These are phyloP conservation scores for Listronotus bonariensis DNA, from an alignment of 1,140 invertebrate species.

Conservation along the genomic window DNA sequence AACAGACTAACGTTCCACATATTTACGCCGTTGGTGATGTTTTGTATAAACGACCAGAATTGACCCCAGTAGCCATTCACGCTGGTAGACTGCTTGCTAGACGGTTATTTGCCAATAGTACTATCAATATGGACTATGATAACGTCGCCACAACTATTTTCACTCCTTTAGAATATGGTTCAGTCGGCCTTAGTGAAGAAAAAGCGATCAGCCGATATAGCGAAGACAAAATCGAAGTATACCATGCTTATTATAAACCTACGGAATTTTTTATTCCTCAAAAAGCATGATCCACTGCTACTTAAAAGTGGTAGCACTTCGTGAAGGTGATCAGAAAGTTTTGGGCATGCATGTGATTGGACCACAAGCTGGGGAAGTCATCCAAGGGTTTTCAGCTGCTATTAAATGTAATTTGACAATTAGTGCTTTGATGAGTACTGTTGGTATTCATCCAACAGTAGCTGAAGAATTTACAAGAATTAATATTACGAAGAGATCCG, in stretches of 20 bases:
- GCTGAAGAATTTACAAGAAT: slow-evolving; percentile 88
- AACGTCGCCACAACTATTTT: slow-evolving; percentile 97
- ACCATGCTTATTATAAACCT: slow-evolving; percentile 92
- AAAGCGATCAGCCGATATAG: slow-evolving; percentile 69
- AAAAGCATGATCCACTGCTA: slow-evolving; percentile 77
- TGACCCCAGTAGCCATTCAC: slow-evolving; percentile 95
- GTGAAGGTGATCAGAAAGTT: slow-evolving; percentile 73
- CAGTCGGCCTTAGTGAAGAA: slow-evolving; percentile 93
- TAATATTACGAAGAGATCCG: slow-evolving; percentile 80
- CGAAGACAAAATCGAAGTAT: slow-evolving; percentile 77
- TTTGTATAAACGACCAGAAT: slow-evolving; percentile 82
- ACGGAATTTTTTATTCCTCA: slow-evolving; percentile 94
- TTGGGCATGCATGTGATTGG: slow-evolving; percentile 95
- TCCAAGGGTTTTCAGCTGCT: slow-evolving; percentile 91
- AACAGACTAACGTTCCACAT: slow-evolving; percentile 85
- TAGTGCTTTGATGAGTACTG: slow-evolving; percentile 82
- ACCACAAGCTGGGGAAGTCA: slow-evolving; percentile 95
- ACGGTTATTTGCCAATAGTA: slow-evolving; percentile 67
- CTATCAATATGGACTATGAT: slow-evolving; percentile 79
- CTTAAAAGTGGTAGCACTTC: slow-evolving; percentile 74
- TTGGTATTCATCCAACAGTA: slow-evolving; percentile 96
- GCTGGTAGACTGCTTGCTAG: slow-evolving; percentile 85
- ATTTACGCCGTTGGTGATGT: slow-evolving; percentile 97
- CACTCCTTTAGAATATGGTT: slow-evolving; percentile 94
- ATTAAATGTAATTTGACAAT: slow-evolving; percentile 88